Percentiles rank a stretch among this genome's conserved stretches.
Evolutionary conservation across 2,797 vertebrate species (phyloP).

Genomic region (Poeciliopsis paucimaculata): DNA sequence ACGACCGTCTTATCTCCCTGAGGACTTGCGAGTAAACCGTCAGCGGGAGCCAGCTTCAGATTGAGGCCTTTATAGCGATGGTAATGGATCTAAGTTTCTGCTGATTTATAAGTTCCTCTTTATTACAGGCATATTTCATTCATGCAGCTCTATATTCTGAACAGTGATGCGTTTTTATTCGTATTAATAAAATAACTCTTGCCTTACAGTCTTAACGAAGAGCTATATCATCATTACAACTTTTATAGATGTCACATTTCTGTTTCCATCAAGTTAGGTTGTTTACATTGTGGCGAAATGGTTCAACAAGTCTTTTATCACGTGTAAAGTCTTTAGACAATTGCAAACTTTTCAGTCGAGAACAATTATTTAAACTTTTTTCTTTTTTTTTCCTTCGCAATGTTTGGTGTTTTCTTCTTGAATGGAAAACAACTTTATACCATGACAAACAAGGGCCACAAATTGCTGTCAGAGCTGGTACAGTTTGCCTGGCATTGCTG

Average conservation of each 20-base stretch:
- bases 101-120: constrained; percentile 33
- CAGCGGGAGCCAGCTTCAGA: constrained; percentile 31
- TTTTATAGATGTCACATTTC: not conserved
- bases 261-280: not conserved
- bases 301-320: not conserved
- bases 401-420: not conserved
- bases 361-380: not conserved
- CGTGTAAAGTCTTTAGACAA: not conserved
- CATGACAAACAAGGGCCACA: not conserved
- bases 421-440: not conserved
- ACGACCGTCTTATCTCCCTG: constrained; percentile 43
- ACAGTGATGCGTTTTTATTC: constrained; percentile 19
- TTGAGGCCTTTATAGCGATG: constrained; percentile 25
- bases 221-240: not conserved
- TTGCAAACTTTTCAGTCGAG: not conserved
- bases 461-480: constrained; percentile 4
- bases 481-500: constrained; percentile 1
- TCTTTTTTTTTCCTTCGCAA: not conserved
- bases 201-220: not conserved
- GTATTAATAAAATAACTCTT: constrained; percentile 7
- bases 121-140: constrained; percentile 19
- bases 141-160: constrained; percentile 8
- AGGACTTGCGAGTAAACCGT: constrained; percentile 39
- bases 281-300: not conserved
- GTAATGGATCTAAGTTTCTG: constrained; percentile 27